Percentiles rank a stretch among this genome's conserved stretches.
Conservation (phyloP, 2,888 invertebrate genomes). For the Melieria omissa region DNA sequence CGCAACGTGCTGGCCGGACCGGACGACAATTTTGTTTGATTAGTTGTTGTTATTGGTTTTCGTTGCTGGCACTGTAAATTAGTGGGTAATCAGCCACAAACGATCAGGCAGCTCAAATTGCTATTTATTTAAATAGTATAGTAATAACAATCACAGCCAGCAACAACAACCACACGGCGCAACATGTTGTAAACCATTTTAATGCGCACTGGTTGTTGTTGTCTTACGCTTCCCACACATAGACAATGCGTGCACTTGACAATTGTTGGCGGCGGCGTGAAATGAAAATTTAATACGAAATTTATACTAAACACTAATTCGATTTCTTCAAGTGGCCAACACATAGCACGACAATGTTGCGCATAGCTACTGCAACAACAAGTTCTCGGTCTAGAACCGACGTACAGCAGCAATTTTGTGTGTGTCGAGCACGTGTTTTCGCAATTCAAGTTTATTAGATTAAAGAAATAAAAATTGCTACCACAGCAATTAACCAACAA, state of each 20-base stretch:
- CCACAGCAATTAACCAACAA: not conserved
- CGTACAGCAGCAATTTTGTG: not conserved
- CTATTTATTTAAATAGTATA: not conserved
- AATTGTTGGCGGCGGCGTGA: not conserved
- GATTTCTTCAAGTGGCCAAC: not conserved
- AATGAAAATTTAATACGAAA: not conserved
- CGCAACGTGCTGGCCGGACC: not conserved
- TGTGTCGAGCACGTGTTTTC: not conserved
- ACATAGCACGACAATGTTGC: not conserved
- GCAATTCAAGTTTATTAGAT: conserved; percentile 4
- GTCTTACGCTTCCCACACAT: not conserved
- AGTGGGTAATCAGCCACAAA: not conserved
- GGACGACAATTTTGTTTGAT: too few relatives aligned
- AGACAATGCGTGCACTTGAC: not conserved
- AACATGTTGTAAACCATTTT: not conserved
- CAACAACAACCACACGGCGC: not conserved
- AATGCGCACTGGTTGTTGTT: not conserved
- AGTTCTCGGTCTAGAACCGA: not conserved
- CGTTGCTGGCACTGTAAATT: not conserved
- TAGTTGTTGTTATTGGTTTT: not conserved
- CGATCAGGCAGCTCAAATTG: not conserved
- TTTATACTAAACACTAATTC: not conserved
- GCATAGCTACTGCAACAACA: not conserved
- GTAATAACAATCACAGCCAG: not conserved
- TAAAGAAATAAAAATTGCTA: not conserved